Conservation (phyloP, 2,888 invertebrate genomes). For the Stenchaetothrips biformis region DNA sequence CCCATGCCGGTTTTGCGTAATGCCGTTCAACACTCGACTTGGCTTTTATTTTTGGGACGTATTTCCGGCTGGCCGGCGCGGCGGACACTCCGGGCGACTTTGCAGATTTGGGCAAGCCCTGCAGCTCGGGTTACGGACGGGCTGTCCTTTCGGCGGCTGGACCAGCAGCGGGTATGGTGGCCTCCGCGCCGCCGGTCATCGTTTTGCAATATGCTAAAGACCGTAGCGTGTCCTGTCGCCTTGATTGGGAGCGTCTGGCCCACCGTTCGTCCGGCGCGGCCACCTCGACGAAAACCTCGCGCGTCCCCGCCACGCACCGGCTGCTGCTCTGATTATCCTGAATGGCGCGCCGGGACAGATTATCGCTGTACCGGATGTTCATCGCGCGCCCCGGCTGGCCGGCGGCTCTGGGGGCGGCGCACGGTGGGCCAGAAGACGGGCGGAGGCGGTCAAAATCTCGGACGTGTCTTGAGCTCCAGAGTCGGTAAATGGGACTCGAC, state of each 20-base stretch:
- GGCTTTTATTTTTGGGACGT: conserved; percentile 13
- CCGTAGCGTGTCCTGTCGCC: neutral
- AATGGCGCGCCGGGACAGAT: neutral
- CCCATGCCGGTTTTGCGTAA: neutral
- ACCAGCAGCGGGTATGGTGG: neutral
- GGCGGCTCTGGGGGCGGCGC: too few relatives aligned
- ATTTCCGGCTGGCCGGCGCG: neutral
- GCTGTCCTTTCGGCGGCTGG: neutral
- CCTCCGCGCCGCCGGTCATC: neutral
- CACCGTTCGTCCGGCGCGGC: neutral
- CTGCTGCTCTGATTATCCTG: neutral
- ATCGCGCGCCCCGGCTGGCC: neutral
- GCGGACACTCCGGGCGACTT: neutral
- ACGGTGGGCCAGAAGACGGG: too few relatives aligned
- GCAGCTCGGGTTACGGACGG: conserved; percentile 12
- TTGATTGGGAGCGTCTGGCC: neutral
- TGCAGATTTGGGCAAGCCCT: neutral
- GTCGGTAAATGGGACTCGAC: too few relatives aligned
- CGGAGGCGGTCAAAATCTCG: too few relatives aligned
- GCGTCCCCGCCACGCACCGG: neutral
- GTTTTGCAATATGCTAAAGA: conserved; percentile 22
- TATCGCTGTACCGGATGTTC: neutral
- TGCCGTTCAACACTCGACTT: neutral
- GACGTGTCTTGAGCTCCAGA: too few relatives aligned
- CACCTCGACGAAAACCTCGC: neutral